Conservation (phyloP, 1,140 invertebrate species). For the Cyrtorhinus lividipennis region DNA sequence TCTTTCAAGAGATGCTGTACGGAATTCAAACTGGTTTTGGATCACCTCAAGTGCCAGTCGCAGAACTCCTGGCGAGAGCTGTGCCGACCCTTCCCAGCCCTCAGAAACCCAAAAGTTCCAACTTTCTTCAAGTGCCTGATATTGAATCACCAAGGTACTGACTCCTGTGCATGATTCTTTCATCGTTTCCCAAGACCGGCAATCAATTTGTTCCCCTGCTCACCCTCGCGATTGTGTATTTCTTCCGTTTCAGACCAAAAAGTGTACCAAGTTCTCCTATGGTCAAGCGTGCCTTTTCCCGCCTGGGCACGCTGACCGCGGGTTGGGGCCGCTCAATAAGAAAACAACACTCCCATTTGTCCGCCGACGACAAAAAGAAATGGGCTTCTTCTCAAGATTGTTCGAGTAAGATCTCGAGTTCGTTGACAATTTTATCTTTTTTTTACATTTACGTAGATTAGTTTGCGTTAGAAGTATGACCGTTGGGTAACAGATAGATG, state of each 20-base stretch:
- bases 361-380: constrained; percentile 76
- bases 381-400: constrained; percentile 86
- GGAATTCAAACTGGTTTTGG: constrained; percentile 86
- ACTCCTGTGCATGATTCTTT: too few relatives aligned
- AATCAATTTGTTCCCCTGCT: too few relatives aligned
- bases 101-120: constrained; percentile 76
- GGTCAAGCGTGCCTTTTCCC: constrained; percentile 79
- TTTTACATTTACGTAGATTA: too few relatives aligned
- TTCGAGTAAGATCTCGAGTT: constrained; percentile 47
- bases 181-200: too few relatives aligned
- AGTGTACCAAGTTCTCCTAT: constrained; percentile 88
- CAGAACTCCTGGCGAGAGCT: constrained; percentile 67
- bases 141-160: constrained; percentile 47
- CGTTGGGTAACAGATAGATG: too few relatives aligned
- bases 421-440: not conserved
- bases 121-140: constrained; percentile 74
- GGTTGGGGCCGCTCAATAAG: constrained; percentile 75
- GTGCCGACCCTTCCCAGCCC: constrained; percentile 70
- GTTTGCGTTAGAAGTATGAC: too few relatives aligned
- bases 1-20: constrained; percentile 88
- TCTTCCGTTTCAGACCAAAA: constrained; percentile 50
- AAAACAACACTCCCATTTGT: constrained; percentile 52
- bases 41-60: constrained; percentile 81
- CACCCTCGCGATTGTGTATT: too few relatives aligned
- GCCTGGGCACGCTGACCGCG: constrained; percentile 73